Percentiles rank a stretch among this genome's conserved stretches.
These are phyloP conservation scores for Babylonia areolata DNA, from an alignment of 1,140 invertebrate species.

Conservation along the genomic window DNA sequence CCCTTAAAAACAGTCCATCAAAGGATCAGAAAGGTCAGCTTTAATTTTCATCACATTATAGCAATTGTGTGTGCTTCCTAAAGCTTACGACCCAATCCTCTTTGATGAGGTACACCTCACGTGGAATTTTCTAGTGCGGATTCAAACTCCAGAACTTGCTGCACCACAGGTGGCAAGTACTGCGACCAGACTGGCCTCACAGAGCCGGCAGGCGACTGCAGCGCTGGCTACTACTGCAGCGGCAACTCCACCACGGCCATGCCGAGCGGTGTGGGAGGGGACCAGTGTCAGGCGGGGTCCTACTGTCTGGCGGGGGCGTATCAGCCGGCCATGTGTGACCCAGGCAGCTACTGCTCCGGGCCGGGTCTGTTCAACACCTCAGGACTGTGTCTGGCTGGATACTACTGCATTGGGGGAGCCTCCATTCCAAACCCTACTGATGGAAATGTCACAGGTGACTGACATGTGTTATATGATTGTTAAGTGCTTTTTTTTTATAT, in stretches of 20 bases:
- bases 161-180: slow-evolving; percentile 65
- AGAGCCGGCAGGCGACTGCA: slow-evolving; percentile 61
- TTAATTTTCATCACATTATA: too few relatives aligned
- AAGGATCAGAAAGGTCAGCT: too few relatives aligned
- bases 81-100: too few relatives aligned
- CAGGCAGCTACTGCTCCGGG: slow-evolving; percentile 64
- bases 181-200: slow-evolving; percentile 57
- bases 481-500: too few relatives aligned
- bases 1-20: too few relatives aligned
- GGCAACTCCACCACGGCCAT: slow-evolving; percentile 54
- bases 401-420: slow-evolving; percentile 65
- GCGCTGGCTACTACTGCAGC: slow-evolving; percentile 67
- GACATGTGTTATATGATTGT: too few relatives aligned
- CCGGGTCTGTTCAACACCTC: slow-evolving; percentile 60
- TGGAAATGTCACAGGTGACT: slow-evolving; percentile 68
- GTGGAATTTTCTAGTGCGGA: too few relatives aligned
- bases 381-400: slow-evolving; percentile 63
- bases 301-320: slow-evolving; percentile 63
- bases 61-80: too few relatives aligned
- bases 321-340: slow-evolving; percentile 58
- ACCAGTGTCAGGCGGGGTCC: slow-evolving; percentile 59
- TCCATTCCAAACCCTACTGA: slow-evolving; percentile 66
- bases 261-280: slow-evolving; percentile 55
- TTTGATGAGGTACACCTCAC: too few relatives aligned
- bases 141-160: too few relatives aligned